Base-by-base conservation (phyloP, 2,888 invertebrate species). In the Acleris emargana region DNA sequence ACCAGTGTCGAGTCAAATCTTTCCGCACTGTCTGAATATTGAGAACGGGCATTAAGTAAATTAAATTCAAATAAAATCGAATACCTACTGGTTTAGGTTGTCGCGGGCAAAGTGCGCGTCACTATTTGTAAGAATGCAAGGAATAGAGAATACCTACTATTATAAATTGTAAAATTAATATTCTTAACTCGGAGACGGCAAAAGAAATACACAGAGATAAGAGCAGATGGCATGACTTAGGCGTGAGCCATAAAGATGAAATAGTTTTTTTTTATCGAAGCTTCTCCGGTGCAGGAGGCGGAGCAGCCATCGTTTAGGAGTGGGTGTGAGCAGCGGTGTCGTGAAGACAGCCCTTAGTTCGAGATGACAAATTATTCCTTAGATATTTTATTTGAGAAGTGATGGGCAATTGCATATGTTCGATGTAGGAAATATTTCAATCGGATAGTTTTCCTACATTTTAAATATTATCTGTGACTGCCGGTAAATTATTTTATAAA, bases 241-340 rank as follows among this genome's bases (percentile, higher is more conserved):
- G 73, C 71, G 71, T 67, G 45, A 61, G n/a, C 55, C 52, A 67
- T 51, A 28, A 62, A 49, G 62, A 61, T 20, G 45, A 66, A 45
- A 47, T 63, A 69, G 53, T 22, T 52, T 7, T 25, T 25, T 52
- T 7, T 25, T 52, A 62, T 62, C 18, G 55, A 55, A 20, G 6
- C 9, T 13, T 32, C 18, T 11, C 11, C 52, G 64, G 57, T 32
- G 59, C 57, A 69, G 72, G 69, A 75, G 87, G 87, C 85, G 88
- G 83, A 68, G 82, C 78, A 76, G 69, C 71, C 77, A 78, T 83
- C 80, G 69, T 71, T 68, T 59, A 73, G 72, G 72, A 85, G 87
- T 86, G 86, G 89, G 88, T 86, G 89, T 88, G 88, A 88, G 83
- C 72, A 79, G 71, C 72, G 79, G 71, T 79, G 70, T 71, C 54